Evolutionary conservation across 2,888 invertebrate species (phyloP), one percentile per base, ranked within the genome.

Genomic region (Stenodera caucasica): DNA sequence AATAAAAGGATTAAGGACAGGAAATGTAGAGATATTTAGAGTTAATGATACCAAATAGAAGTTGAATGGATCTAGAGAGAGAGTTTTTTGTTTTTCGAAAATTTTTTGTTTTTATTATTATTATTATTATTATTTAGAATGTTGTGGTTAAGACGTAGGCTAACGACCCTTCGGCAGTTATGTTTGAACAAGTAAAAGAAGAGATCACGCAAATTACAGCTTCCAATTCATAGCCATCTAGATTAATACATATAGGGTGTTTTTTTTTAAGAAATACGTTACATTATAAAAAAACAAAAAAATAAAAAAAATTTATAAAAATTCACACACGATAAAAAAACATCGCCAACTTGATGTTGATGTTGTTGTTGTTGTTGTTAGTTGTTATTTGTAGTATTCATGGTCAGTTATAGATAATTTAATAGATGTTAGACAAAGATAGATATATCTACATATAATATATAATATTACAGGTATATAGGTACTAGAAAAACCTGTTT

Each of bases 401-500:
- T 55, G 62, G 62, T 55, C 62, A 49, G 58, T 62, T 62, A 58
- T 62, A 53, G 50, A 45, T 45, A 45, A 45, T 45, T 23, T 21
- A 45, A 45, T 45, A 45, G 45, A 21, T 45, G 23, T 11, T 45
- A 45, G 45, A 45, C 0, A 45, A 6, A 21, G 45, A 45, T 45
- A 45, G 21, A 45, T 21, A 45, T 3, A 45, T 5, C 4, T 11
- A 9, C 2, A 37, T 3, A 33, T 37, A 9, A 7, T 37, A 37
- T 14, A 37, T 37, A 35, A 14, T n/a, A n/a, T n/a, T n/a, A 6
- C 14, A 5, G 4, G 0, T 61, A 54, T 53, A 54, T 57, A 54
- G 50, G 50, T 35, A 54, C 69, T 63, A 72, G 70, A 70, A 70
- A 71, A 71, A 73, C 72, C 72, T 68, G 72, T 73, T 71, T 65